These are phyloP conservation scores for Hirtodrosophila duncani DNA, from an alignment of 2,888 invertebrate species.

Conservation along the genomic window DNA sequence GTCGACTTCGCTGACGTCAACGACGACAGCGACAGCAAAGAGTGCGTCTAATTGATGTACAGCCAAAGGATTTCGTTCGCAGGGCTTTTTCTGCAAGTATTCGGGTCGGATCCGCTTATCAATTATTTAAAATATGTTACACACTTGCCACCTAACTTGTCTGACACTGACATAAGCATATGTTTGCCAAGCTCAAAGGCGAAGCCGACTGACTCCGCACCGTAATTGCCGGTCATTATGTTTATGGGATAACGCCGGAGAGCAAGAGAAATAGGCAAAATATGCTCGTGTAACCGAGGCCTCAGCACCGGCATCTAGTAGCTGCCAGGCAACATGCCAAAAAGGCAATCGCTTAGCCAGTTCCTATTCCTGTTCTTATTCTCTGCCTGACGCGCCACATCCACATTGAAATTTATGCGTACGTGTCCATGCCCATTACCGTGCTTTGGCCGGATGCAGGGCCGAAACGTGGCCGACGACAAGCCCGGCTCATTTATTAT, in stretches of 20 bases:
- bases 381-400: constrained; percentile 39
- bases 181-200: constrained; percentile 15
- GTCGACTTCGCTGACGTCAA: constrained; percentile 18
- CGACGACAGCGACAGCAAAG: constrained; percentile 22
- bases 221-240: constrained; percentile 68
- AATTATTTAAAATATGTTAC: constrained; percentile 69
- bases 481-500: constrained; percentile 65
- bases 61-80: constrained; percentile 42
- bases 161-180: constrained; percentile 53
- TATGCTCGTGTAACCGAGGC: neutral
- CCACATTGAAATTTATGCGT: constrained; percentile 60
- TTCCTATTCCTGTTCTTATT: constrained; percentile 1
- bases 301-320: neutral
- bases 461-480: constrained; percentile 51
- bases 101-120: constrained; percentile 43
- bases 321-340: constrained; percentile 18
- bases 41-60: constrained; percentile 57
- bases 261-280: constrained; percentile 1
- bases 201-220: constrained; percentile 39
- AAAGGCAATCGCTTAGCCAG: constrained; percentile 7
- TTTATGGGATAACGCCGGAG: constrained; percentile 40
- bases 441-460: constrained; percentile 31
- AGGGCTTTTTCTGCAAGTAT: constrained; percentile 6
- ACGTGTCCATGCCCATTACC: too few species aligned
- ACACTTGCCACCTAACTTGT: constrained; percentile 62